Evolutionary conservation across 2,797 vertebrate species (phyloP), one percentile per base, ranked within the genome.

Genomic region (Molossus alvarezi): DNA sequence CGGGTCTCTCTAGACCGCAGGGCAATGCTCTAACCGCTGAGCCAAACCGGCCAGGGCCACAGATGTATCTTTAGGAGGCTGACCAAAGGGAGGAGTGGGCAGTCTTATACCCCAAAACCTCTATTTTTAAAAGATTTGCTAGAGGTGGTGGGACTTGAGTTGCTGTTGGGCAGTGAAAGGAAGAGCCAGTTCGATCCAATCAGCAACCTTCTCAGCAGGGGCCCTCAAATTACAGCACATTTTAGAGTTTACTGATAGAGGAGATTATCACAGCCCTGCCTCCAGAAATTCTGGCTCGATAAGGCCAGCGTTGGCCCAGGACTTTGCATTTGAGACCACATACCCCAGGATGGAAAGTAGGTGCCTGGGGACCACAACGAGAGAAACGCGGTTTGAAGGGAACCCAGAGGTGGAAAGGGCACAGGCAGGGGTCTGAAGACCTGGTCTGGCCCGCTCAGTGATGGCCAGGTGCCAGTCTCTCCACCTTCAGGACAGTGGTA

Each of bases 191-290:
- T 71, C 65, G 45, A 94, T 20, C 45, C 11, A 62, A 48, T n/a
- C 5, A 25, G 27, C 48, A 58, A n/a, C 13, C 60, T 86, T 73
- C 55, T 48, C 29, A 27, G 48, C 53, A 17, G 72, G 23, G 25
- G 4, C 41, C 23, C 60, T 85, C 60, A 27, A 2, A 37, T 14
- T 67, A 48, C 5, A 53, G 60, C 45, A 27, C 21, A 7, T 33
- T 77, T 41, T 79, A 89, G 86, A 91, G 51, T 72, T 81, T 75
- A 15, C 71, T 80, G 77, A 65, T 62, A 20, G 86, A 85, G 25
- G 48, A 77, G 60, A 17, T 58, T 58, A 37, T 65, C 23, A 29
- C 17, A 65, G 72, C 10, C 21, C 51, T 80, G 58, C 9, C 45
- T 73, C 87, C 41, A 84, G 76, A 73, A 76, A 64, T 69, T 60